Base-by-base conservation (phyloP, 1,140 invertebrate species). In the Aricia agestis region DNA sequence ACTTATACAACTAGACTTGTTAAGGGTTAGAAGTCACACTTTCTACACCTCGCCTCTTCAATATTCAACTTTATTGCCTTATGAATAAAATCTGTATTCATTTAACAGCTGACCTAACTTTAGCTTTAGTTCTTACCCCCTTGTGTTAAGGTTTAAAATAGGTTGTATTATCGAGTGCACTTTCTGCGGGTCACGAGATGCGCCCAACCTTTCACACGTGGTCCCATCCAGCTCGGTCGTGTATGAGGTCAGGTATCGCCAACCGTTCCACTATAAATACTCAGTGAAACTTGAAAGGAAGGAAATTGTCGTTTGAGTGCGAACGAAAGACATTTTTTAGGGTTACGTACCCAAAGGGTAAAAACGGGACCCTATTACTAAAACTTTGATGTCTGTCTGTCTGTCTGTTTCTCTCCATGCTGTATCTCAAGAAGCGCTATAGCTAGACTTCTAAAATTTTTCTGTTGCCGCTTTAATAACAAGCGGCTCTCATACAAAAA, bases 191-290 rank as follows among this genome's bases (percentile, higher is more conserved):
- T 89, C 86, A 82, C 86, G 86, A 85, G 86, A 89, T 88, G 86
- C 80, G 84, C 72, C 71, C 80, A 83, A 89, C 86, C 86, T 89
- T 89, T 89, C 85, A 89, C 86, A 85, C 83, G 78, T 88, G 82
- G 84, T 78, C 80, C 81, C 78, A 78, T 76, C 74, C 78, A 78
- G 77, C 74, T 76, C 72, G 72, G 70, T 78, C 74, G 77, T 80
- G 79, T 78, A 78, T 63, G 59, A 63, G 59, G 19, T 63, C 59
- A 63, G 59, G 59, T 63, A 63, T 63, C 59, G 59, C 59, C 18
- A 63, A 63, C 59, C 19, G 59, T 63, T 63, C 18, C 1, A 19
- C 59, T 31, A 52, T 52, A 13, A 52, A 52, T 52, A 52, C 45
- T 52, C 45, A 52, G 45, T 52, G 45, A 52, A 52, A 52, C 45